Conservation (phyloP, 2,888 invertebrate genomes). For the Prenolepis imparis region DNA sequence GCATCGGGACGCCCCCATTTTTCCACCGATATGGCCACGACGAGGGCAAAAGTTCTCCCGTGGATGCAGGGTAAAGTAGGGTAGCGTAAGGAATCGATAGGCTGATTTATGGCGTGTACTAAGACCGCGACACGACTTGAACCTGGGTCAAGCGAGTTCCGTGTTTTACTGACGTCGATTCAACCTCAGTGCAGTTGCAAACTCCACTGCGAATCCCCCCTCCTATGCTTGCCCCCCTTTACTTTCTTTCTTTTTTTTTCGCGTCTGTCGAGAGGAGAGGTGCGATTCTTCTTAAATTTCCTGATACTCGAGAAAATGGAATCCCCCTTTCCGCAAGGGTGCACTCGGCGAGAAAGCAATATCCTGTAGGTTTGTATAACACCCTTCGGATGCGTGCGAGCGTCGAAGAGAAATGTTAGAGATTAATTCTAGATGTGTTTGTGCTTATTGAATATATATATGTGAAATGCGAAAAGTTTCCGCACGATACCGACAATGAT, state of each 20-base stretch:
- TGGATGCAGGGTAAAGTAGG: slow-evolving; percentile 43
- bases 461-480: neutral
- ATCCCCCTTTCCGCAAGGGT: slow-evolving; percentile 28
- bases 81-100: slow-evolving; percentile 71
- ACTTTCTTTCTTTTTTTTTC: neutral
- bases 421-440: slow-evolving; percentile 28
- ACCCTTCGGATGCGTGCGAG: neutral
- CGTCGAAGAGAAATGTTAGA: slow-evolving; percentile 9
- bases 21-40: slow-evolving; percentile 53
- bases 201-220: too few relatives aligned
- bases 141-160: slow-evolving; percentile 75
- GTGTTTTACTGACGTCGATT: slow-evolving; percentile 70
- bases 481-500: neutral
- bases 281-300: slow-evolving; percentile 36
- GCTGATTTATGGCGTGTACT: slow-evolving; percentile 75
- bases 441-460: slow-evolving; percentile 2
- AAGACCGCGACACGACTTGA: slow-evolving; percentile 70
- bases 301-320: slow-evolving; percentile 48
- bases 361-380: slow-evolving; percentile 37
- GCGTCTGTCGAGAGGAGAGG: slow-evolving; percentile 4
- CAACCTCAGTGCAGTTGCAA: slow-evolving; percentile 55
- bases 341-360: slow-evolving; percentile 46
- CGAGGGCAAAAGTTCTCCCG: slow-evolving; percentile 55
- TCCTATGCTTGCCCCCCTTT: neutral
- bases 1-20: slow-evolving; percentile 50